A percentile compares a stretch with the other conserved stretches of the same genome.
phyloP scores from a whole-genome alignment of 2,113 vertebrate species.

The Xenotilapia longispinis region DNA sequence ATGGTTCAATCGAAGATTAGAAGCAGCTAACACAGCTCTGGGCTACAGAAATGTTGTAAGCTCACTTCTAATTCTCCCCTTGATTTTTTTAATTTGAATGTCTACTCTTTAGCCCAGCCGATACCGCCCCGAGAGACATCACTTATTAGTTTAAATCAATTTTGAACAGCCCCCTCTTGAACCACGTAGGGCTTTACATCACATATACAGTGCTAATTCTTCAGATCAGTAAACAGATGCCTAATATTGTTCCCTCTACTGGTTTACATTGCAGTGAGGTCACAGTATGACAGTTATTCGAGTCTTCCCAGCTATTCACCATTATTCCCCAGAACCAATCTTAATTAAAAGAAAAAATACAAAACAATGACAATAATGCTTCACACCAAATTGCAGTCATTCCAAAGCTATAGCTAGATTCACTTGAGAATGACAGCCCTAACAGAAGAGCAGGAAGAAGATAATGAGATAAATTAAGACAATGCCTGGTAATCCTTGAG shows the following conservation, averaged over 20 bases:
- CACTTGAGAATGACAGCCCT: slow-evolving; percentile 13
- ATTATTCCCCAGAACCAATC: neutral
- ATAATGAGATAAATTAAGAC: slow-evolving; percentile 68
- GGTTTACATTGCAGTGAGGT: neutral
- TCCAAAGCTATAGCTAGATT: slow-evolving; percentile 17
- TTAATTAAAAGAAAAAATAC: neutral
- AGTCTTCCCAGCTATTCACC: neutral
- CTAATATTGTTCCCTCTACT: neutral
- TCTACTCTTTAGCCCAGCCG: neutral
- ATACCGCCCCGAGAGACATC: neutral
- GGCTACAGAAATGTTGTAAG: neutral
- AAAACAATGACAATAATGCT: neutral
- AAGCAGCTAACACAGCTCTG: neutral
- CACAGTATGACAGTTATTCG: neutral
- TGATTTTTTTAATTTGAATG: neutral
- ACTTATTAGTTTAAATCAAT: neutral
- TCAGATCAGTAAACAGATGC: neutral
- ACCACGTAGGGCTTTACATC: neutral
- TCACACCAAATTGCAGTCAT: slow-evolving; percentile 7
- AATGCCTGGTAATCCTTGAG: slow-evolving; percentile 47
- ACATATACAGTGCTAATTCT: neutral
- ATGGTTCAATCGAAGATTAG: neutral
- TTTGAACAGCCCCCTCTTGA: neutral
- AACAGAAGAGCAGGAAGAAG: slow-evolving; percentile 30
- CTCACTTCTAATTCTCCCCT: neutral